Percentiles rank a stretch among this genome's conserved stretches.
Conservation (phyloP, 2,113 vertebrate genomes). For the Paracanthobrama guichenoti region DNA sequence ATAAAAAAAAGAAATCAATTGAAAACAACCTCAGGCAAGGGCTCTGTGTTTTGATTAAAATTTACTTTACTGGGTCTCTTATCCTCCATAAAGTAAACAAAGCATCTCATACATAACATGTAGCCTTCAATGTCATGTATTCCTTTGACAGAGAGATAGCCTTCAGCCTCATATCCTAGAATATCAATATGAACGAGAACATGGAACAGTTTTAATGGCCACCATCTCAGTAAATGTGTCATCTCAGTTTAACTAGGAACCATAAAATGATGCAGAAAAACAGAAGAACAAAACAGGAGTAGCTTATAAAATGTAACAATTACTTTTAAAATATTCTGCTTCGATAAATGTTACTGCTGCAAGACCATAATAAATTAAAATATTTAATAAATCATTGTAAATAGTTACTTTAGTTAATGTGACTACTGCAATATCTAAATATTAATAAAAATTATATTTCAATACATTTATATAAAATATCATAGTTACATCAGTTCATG, state of each 20-base stretch:
- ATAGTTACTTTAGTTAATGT: neutral
- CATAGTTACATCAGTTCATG: neutral
- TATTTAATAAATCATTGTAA: neutral
- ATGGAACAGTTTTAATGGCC: conserved; percentile 33
- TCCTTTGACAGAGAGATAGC: conserved; percentile 25
- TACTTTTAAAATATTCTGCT: neutral
- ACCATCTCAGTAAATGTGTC: conserved; percentile 20
- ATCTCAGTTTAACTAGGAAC: conserved; percentile 23
- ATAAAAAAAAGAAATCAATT: conserved; percentile 47
- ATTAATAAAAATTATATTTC: neutral
- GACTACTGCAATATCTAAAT: neutral
- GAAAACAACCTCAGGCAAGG: conserved; percentile 39
- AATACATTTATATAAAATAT: neutral
- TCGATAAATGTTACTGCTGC: neutral
- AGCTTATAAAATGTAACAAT: neutral
- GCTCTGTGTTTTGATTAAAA: conserved; percentile 39
- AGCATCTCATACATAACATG: conserved; percentile 18
- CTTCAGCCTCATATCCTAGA: conserved; percentile 14
- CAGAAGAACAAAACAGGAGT: neutral
- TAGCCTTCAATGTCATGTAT: conserved; percentile 18
- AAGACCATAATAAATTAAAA: neutral
- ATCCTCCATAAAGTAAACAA: conserved; percentile 49
- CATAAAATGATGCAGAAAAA: no score
- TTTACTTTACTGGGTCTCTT: conserved; percentile 40
- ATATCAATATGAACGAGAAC: neutral